A percentile compares a stretch with the other conserved stretches of the same genome.
Evolutionary conservation across 2,797 vertebrate species (phyloP).

Genomic region (Leptoclinus maculatus): DNA sequence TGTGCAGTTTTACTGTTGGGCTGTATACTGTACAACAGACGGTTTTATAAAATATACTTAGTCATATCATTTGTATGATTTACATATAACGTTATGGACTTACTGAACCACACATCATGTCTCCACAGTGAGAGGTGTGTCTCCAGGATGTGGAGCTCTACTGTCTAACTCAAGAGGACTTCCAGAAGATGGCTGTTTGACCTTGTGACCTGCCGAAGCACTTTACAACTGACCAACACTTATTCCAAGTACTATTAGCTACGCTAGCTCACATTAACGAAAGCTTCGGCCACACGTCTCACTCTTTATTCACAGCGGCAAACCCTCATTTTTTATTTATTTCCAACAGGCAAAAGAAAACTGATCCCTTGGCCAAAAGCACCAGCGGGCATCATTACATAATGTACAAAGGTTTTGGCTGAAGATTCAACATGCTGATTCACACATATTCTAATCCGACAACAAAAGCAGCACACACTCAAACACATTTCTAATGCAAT

Average conservation of each 20-base stretch:
- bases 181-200: constrained; percentile 19
- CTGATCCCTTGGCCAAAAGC: constrained; percentile 27
- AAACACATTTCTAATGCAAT: not conserved
- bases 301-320: constrained; percentile 35
- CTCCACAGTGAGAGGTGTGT: not conserved
- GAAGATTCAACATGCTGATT: constrained; percentile 39
- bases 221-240: not conserved
- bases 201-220: constrained; percentile 26
- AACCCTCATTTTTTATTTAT: constrained; percentile 52
- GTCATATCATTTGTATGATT: not conserved
- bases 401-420: constrained; percentile 44
- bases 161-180: not conserved
- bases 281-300: not conserved
- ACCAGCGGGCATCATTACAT: constrained; percentile 42
- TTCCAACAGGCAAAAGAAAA: constrained; percentile 26
- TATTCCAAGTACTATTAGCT: not conserved
- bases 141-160: not conserved
- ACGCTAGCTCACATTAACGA: not conserved
- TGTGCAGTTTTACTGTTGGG: not conserved
- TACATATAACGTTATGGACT: not conserved
- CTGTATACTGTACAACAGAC: not conserved
- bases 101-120: not conserved
- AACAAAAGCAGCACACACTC: not conserved
- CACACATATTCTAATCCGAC: constrained; percentile 18
- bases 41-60: not conserved